These are phyloP conservation scores for Xestia xanthographa DNA, from an alignment of 2,888 invertebrate species.

Conservation along the genomic window DNA sequence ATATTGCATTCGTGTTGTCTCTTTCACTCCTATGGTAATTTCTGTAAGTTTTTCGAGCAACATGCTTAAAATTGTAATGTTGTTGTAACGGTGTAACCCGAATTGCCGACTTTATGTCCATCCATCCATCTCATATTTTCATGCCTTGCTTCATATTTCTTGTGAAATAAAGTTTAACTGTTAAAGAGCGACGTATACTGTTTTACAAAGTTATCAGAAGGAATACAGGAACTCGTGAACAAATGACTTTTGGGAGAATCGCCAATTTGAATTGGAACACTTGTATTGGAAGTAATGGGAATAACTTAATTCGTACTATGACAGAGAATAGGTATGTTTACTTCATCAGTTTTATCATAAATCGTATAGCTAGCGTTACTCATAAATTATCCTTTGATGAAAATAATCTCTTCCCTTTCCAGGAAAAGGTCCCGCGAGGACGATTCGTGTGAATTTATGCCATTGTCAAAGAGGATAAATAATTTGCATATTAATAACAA, in stretches of 20 bases:
- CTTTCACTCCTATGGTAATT: constrained; percentile 42
- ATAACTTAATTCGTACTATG: constrained; percentile 81
- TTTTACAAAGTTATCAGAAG: constrained; percentile 28
- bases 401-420: constrained; percentile 48
- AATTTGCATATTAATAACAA: constrained; percentile 95
- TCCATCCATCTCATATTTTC: constrained; percentile 18
- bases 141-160: constrained; percentile 19
- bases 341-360: constrained; percentile 13
- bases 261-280: constrained; percentile 77
- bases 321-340: constrained; percentile 86
- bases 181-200: constrained; percentile 38
- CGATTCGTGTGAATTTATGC: constrained; percentile 95
- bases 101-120: constrained; percentile 11
- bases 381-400: not conserved
- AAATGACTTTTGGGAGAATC: constrained; percentile 84
- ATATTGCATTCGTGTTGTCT: constrained; percentile 51
- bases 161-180: constrained; percentile 50
- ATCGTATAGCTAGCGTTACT: not conserved
- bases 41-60: not conserved
- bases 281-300: constrained; percentile 81
- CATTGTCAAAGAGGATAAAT: constrained; percentile 97
- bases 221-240: constrained; percentile 61
- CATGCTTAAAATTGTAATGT: constrained; percentile 42
- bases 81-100: constrained; percentile 12
- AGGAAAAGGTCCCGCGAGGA: constrained; percentile 95